phyloP scores from a whole-genome alignment of 1,140 invertebrate species.

The Drosophila quadrilineata region DNA sequence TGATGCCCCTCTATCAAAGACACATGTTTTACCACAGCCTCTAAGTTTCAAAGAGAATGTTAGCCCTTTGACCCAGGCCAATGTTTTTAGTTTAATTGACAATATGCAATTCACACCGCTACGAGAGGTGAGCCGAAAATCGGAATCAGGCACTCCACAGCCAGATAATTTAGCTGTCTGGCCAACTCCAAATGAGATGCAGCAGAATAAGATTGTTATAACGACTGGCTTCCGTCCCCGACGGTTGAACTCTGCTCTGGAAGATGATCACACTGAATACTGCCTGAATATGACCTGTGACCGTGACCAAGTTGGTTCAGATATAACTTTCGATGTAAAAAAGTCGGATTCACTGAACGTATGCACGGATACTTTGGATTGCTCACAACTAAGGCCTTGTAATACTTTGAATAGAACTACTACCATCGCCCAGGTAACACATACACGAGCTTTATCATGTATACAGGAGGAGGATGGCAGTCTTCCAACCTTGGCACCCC shows the following conservation, averaged over 20 bases:
- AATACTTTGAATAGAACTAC: conserved; percentile 56
- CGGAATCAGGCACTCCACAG: neutral
- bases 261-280: conserved; percentile 18
- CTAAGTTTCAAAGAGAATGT: conserved; percentile 65
- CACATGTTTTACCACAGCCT: conserved; percentile 34
- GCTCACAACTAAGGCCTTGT: conserved; percentile 33
- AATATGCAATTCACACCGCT: conserved; percentile 73
- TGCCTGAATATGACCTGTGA: neutral
- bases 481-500: conserved; percentile 4
- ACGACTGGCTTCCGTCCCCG: conserved; percentile 55
- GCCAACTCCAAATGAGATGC: conserved; percentile 78
- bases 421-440: conserved; percentile 48
- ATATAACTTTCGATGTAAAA: conserved; percentile 71
- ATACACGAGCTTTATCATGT: conserved; percentile 50
- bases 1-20: conserved; percentile 11
- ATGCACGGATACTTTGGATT: conserved; percentile 48
- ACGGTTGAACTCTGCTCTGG: conserved; percentile 33
- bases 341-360: conserved; percentile 42
- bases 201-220: too few relatives aligned
- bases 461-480: conserved; percentile 68
- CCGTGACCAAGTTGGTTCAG: conserved; percentile 25
- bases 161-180: conserved; percentile 64
- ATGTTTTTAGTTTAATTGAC: conserved; percentile 67
- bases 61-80: conserved; percentile 57
- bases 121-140: neutral